Conservation (phyloP, 2,888 invertebrate species). For the Lepidonotus clava region DNA sequence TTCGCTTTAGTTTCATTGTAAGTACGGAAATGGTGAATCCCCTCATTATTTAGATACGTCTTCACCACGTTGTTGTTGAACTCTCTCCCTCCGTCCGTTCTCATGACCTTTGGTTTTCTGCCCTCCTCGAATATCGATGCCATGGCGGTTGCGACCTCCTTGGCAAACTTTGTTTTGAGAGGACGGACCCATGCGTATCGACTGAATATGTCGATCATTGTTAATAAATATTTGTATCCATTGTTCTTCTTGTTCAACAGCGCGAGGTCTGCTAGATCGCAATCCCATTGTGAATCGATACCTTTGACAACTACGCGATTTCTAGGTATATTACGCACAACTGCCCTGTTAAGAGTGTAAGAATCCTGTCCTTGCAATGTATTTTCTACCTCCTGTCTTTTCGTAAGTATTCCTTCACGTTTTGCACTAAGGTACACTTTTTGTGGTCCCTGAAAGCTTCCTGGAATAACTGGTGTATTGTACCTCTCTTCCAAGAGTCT, state of each 20-base stretch:
- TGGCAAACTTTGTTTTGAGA: background rate
- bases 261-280: background rate
- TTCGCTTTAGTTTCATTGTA: background rate
- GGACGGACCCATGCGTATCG: constrained; percentile 35
- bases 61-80: background rate
- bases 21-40: background rate
- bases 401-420: background rate
- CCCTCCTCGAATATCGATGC: constrained; percentile 1
- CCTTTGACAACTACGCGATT: constrained; percentile 10
- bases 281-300: constrained; percentile 28
- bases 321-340: background rate
- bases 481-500: background rate
- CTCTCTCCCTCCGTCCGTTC: constrained; percentile 22
- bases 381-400: background rate
- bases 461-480: background rate
- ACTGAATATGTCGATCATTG: constrained; percentile 5
- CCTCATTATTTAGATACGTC: background rate
- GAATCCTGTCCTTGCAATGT: background rate
- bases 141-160: constrained; percentile 38
- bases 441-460: constrained; percentile 12
- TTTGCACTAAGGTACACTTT: constrained; percentile 6
- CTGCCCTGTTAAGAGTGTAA: constrained; percentile 14
- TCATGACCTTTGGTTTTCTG: background rate
- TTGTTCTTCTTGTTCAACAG: constrained; percentile 18
- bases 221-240: constrained; percentile 19